These are phyloP conservation scores for Florisuga fusca DNA, from an alignment of 2,797 vertebrate species.

Conservation along the genomic window DNA sequence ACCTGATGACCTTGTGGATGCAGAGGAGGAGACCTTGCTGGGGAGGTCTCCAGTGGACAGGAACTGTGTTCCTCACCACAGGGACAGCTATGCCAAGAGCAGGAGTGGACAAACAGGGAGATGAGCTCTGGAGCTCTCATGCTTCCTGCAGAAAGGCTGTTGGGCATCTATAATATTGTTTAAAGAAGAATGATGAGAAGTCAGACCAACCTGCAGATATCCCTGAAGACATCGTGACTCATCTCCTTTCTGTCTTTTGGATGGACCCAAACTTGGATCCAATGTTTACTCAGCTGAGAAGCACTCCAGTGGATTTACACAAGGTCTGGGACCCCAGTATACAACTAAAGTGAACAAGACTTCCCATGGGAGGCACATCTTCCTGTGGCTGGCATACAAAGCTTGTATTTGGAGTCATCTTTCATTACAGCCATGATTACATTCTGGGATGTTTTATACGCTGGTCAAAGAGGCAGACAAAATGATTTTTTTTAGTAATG, in stretches of 20 bases:
- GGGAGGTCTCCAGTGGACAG: accelerated
- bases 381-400: accelerated
- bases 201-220: not conserved
- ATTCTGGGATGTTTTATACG: not conserved
- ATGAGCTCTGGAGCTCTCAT: not conserved
- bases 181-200: not conserved
- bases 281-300: not conserved
- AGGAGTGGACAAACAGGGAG: not conserved
- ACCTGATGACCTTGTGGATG: accelerated
- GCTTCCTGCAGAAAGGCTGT: not conserved
- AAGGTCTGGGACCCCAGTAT: not conserved
- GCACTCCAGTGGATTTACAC: accelerated
- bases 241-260: not conserved
- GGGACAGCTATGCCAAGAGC: accelerated
- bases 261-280: not conserved
- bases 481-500: not conserved
- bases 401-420: not conserved
- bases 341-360: not conserved
- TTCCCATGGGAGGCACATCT: not conserved
- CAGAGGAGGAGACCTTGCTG: accelerated
- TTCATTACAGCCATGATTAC: not conserved
- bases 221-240: not conserved
- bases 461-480: not conserved
- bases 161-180: not conserved
- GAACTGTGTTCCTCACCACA: accelerated